Base-by-base conservation (phyloP, 2,888 invertebrate genomes). In the Thalpophila matura region DNA sequence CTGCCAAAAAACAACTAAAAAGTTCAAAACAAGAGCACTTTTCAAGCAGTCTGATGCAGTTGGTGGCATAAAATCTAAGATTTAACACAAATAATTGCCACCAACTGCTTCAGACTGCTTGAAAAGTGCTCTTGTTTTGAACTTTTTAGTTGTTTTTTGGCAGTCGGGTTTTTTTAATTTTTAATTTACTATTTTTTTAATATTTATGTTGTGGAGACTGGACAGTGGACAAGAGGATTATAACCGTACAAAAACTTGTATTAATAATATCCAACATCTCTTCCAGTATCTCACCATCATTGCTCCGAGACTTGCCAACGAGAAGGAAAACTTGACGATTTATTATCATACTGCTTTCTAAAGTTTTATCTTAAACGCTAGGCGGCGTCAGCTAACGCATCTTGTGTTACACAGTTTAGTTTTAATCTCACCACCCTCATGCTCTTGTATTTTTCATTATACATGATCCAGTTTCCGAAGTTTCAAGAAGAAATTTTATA, bases 301-400 rank as follows among this genome's bases (percentile, higher is more conserved):
- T 47, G 69, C 22, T 29, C 37, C 29, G 65, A 83, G 81, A 81
- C 86, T 89, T 89, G 89, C 89, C 87, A 89, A 86, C 87, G 84
- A 83, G 83, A 82, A 79, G 90, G 82, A 87, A 85, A 90, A 93
- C 91, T 93, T 92, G 83, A 83, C 87, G 88, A 93, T 93, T 94
- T 93, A 93, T 92, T 91, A 89, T 91, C 92, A 87, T 88, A 88
- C 88, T 88, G 87, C 89, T 87, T 90, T 91, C 90, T 86, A 83
- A 87, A 93, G 91, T 93, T 93, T 91, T 90, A 93, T 91, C 92
- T 93, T 85, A 89, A 91, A 89, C 89, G 87, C 83, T 86, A 86
- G 86, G 86, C 85, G 83, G 85, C 85, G 86, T 86, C 82, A 89
- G 89, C 86, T 86, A 85, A 87, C 84, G 86, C 84, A 83, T 82